A percentile compares a stretch with the other conserved stretches of the same genome.
These are phyloP conservation scores for Pagetopsis macropterus DNA, from an alignment of 2,797 vertebrate species.

Conservation along the genomic window DNA sequence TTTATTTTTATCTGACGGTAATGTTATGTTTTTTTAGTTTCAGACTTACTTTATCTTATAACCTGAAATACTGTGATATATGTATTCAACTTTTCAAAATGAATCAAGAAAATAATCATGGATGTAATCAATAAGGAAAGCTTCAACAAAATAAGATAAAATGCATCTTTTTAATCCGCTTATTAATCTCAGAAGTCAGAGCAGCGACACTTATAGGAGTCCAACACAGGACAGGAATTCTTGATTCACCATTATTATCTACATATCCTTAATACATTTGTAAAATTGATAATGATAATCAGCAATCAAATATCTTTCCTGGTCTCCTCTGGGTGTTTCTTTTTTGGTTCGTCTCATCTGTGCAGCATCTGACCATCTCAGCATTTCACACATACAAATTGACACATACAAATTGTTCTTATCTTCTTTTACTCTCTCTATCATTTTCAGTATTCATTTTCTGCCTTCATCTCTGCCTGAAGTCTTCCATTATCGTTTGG, in stretches of 20 bases:
- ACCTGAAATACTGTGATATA: neutral
- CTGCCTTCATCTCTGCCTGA: conserved; percentile 24
- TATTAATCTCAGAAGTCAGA: too few relatives aligned
- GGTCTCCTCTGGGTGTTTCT: too few relatives aligned
- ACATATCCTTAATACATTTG: neutral
- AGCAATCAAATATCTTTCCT: too few relatives aligned
- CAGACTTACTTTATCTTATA: too few relatives aligned
- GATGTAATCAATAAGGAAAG: neutral
- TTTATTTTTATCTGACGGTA: too few relatives aligned
- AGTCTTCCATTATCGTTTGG: conserved; percentile 37
- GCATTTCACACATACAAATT: neutral
- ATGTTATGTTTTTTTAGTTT: too few relatives aligned
- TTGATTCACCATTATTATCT: neutral
- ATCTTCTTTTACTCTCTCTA: neutral
- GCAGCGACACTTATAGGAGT: too few relatives aligned
- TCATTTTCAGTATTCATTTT: conserved; percentile 39
- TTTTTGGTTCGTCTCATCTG: neutral
- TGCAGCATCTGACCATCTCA: neutral
- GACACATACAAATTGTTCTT: neutral
- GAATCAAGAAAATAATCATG: neutral
- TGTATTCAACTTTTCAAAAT: neutral
- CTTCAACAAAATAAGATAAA: too few relatives aligned
- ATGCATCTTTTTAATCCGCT: too few relatives aligned
- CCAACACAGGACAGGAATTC: too few relatives aligned
- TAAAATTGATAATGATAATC: too few relatives aligned